Evolutionary conservation across 2,888 invertebrate species (phyloP).

Genomic region (Sepioteuthis lessoniana): DNA sequence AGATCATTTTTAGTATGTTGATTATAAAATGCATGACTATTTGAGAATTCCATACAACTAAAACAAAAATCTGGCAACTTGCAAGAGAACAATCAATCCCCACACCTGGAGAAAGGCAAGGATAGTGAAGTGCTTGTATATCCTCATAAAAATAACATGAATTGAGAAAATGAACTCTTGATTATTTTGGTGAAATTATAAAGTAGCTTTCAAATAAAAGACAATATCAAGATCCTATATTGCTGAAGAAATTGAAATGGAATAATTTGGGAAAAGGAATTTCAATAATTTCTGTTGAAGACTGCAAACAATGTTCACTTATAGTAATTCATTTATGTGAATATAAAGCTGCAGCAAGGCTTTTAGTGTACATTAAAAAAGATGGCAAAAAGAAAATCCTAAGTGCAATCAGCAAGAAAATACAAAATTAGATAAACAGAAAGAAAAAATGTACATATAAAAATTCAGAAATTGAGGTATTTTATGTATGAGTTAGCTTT

Average conservation of each 20-base stretch:
- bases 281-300: constrained; percentile 33
- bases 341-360: constrained; percentile 33
- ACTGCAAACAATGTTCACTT: constrained; percentile 23
- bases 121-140: neutral
- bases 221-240: neutral
- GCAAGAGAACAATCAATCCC: neutral
- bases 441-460: neutral
- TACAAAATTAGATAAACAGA: neutral
- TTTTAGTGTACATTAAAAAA: constrained; percentile 16
- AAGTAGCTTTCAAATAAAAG: constrained; percentile 16
- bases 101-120: neutral
- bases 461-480: constrained; percentile 25
- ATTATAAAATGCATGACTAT: neutral
- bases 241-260: constrained; percentile 10
- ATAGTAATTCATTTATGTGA: constrained; percentile 33
- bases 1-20: neutral
- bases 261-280: constrained; percentile 33
- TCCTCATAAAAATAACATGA: neutral
- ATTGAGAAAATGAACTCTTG: neutral
- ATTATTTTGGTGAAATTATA: constrained; percentile 33
- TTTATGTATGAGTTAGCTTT: neutral
- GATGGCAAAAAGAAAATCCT: neutral
- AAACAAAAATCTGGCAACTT: neutral
- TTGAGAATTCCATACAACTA: neutral
- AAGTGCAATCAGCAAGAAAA: constrained; percentile 33